Evolutionary conservation across 2,888 invertebrate genomes (phyloP).

Genomic region (Lamellibrachia satsuma): DNA sequence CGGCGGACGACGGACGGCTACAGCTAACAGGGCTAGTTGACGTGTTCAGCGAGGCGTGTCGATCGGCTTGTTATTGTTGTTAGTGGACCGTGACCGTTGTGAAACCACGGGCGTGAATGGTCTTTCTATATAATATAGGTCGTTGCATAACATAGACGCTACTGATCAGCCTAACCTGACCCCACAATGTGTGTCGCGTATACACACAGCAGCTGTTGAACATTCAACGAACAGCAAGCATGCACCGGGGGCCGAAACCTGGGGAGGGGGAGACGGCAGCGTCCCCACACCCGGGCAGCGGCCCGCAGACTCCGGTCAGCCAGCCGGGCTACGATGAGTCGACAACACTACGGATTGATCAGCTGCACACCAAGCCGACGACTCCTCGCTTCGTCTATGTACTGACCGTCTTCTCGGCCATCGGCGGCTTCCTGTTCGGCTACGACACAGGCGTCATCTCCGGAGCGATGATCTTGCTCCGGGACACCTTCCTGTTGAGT

Average conservation of each 20-base stretch:
- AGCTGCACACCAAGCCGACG: background rate
- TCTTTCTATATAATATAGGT: background rate
- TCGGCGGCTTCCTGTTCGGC: constrained; percentile 70
- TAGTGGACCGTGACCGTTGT: background rate
- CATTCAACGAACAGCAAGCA: background rate
- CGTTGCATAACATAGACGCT: background rate
- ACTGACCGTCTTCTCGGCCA: constrained; percentile 57
- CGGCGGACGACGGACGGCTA: background rate
- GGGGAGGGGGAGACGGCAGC: background rate
- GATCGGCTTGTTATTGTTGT: background rate
- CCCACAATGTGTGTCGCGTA: background rate
- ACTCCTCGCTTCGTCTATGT: constrained; percentile 44
- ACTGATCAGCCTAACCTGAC: background rate
- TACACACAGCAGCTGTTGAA: background rate
- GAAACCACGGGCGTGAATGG: background rate
- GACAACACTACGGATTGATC: constrained; percentile 22
- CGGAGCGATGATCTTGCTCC: constrained; percentile 66
- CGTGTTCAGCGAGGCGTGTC: background rate
- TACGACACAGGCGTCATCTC: constrained; percentile 72
- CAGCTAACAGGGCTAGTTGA: background rate
- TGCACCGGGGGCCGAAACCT: background rate
- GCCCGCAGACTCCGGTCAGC: background rate
- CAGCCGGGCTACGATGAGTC: constrained; percentile 8
- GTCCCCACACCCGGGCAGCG: background rate
- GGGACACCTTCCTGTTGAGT: constrained; percentile 44